Percentiles rank a stretch among this genome's conserved stretches.
These are phyloP conservation scores for Muscicapa striata DNA, from an alignment of 2,797 vertebrate genomes.

Conservation along the genomic window DNA sequence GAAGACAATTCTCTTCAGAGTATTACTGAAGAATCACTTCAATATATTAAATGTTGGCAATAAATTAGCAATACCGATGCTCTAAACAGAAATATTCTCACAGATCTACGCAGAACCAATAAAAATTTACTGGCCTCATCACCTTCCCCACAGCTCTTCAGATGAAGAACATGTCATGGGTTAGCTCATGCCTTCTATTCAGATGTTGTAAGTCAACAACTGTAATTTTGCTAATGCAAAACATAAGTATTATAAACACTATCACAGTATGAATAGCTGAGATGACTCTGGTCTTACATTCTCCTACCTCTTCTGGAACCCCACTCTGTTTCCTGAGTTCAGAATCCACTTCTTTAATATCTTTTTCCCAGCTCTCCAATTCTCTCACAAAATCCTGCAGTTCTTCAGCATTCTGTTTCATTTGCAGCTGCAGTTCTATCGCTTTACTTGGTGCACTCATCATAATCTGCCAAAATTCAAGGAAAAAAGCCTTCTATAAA, in stretches of 20 bases:
- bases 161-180: not conserved
- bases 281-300: not conserved
- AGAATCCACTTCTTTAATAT: constrained; percentile 90
- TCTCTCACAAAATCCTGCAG: constrained; percentile 92
- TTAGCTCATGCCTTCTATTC: not conserved
- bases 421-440: constrained; percentile 89
- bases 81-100: not conserved
- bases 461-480: constrained; percentile 5
- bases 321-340: constrained; percentile 80
- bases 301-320: constrained; percentile 72
- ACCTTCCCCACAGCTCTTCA: not conserved
- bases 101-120: not conserved
- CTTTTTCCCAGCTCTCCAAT: constrained; percentile 89
- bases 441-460: constrained; percentile 89
- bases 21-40: not conserved
- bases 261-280: not conserved
- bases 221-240: not conserved
- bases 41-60: not conserved
- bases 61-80: not conserved
- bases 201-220: not conserved
- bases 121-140: not conserved
- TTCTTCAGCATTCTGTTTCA: constrained; percentile 93
- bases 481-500: not conserved
- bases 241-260: not conserved
- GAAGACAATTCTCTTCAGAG: not conserved